Evolutionary conservation across 1,140 invertebrate genomes (phyloP).

Genomic region (Calliopsis andreniformis): DNA sequence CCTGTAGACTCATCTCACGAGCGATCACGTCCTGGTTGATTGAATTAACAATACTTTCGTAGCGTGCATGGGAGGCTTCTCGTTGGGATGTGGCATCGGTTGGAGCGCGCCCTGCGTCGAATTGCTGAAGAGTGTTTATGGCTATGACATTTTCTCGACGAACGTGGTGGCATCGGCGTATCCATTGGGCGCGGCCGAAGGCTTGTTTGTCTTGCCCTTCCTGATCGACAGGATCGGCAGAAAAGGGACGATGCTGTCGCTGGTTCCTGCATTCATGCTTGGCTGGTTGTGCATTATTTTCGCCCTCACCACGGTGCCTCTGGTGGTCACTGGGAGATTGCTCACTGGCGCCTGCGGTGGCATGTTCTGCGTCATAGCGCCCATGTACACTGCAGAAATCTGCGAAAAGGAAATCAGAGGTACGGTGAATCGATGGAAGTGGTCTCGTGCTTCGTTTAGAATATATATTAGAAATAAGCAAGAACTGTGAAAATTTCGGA

Average conservation of each 20-base stretch:
- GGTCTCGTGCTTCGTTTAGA: background rate
- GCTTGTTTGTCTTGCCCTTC: slow-evolving; percentile 78
- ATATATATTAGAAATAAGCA: no score
- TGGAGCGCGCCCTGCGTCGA: slow-evolving; percentile 80
- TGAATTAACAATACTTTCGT: background rate
- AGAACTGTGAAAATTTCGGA: no score
- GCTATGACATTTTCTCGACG: slow-evolving; percentile 65
- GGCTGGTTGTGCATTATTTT: slow-evolving; percentile 80
- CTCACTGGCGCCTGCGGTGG: slow-evolving; percentile 82
- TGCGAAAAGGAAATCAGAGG: slow-evolving; percentile 82
- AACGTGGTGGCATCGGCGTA: slow-evolving; percentile 81
- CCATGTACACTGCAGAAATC: slow-evolving; percentile 83
- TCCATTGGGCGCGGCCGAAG: slow-evolving; percentile 80
- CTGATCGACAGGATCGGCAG: slow-evolving; percentile 81
- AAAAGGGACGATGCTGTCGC: slow-evolving; percentile 78
- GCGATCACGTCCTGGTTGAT: background rate
- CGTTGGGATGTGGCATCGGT: slow-evolving; percentile 74
- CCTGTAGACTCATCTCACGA: no score
- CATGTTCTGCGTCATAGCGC: slow-evolving; percentile 80
- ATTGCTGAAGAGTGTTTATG: slow-evolving; percentile 65
- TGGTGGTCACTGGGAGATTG: slow-evolving; percentile 77
- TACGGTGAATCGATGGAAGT: slow-evolving; percentile 11
- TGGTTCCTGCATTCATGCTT: slow-evolving; percentile 78
- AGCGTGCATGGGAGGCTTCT: slow-evolving; percentile 69
- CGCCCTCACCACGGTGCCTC: slow-evolving; percentile 67